These are phyloP conservation scores for Halcyon leucocephala DNA, from an alignment of 2,797 vertebrate species.

Conservation along the genomic window DNA sequence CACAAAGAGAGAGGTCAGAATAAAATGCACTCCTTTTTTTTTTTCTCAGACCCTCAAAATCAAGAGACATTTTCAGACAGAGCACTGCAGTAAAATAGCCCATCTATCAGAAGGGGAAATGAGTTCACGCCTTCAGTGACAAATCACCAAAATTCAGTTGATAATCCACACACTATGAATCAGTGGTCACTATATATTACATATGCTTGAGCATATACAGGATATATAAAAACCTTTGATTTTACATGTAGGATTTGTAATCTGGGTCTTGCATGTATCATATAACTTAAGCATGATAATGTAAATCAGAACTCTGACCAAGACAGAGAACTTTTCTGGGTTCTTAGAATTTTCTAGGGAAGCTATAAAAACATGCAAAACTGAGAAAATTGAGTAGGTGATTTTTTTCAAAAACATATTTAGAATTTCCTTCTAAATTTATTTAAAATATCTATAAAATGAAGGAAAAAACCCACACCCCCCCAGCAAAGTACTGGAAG, in stretches of 20 bases:
- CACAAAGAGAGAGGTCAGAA: neutral
- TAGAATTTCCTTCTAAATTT: neutral
- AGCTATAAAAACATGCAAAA: neutral
- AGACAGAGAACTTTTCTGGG: neutral
- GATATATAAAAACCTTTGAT: neutral
- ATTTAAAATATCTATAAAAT: neutral
- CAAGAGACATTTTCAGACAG: neutral
- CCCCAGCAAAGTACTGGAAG: neutral
- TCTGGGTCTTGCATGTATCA: neutral
- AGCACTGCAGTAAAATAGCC: neutral
- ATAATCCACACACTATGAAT: neutral
- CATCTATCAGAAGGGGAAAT: neutral
- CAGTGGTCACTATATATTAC: rapidly evolving
- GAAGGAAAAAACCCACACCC: rapidly evolving
- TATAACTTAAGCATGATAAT: neutral
- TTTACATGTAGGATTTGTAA: neutral
- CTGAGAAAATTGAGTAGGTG: rapidly evolving
- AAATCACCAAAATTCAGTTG: neutral
- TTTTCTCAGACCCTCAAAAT: neutral
- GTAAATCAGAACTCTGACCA: neutral
- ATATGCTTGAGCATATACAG: neutral
- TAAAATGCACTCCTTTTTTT: neutral
- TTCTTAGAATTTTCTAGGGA: neutral
- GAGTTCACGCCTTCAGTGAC: neutral
- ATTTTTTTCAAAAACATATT: neutral